phyloP scores from a whole-genome alignment of 2,113 vertebrate species.

The Ovibos moschatus region DNA sequence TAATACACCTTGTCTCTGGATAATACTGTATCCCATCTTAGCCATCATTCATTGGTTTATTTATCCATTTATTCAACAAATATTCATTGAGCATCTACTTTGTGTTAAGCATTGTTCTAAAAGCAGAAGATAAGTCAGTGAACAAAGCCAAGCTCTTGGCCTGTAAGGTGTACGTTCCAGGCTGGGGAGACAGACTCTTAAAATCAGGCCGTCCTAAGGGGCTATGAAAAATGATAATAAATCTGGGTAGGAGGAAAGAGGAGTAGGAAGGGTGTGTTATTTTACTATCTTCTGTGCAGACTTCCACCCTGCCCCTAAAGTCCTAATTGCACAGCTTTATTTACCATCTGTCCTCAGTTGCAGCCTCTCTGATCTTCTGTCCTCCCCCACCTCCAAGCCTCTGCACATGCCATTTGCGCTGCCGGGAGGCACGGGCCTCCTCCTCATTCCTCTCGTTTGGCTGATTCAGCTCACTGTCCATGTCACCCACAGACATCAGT shows the following conservation, averaged over 20 bases:
- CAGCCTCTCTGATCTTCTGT: background rate
- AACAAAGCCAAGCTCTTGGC: background rate
- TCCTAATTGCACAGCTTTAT: background rate
- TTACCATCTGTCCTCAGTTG: background rate
- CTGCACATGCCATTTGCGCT: fast-evolving
- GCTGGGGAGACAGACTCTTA: background rate
- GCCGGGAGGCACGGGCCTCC: background rate
- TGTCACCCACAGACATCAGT: background rate
- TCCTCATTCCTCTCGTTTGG: background rate
- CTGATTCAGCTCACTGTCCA: background rate
- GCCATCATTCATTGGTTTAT: background rate
- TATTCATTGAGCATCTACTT: slow-evolving; percentile 5
- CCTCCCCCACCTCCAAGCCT: background rate
- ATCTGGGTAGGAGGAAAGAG: background rate
- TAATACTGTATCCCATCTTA: background rate
- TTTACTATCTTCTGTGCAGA: background rate
- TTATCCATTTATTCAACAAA: background rate
- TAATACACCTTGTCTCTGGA: background rate
- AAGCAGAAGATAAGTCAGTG: background rate
- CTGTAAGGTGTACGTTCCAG: background rate
- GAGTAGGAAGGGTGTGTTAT: background rate
- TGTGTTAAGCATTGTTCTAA: background rate
- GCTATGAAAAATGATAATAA: background rate
- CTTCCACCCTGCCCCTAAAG: background rate
- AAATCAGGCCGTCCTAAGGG: background rate